Conservation (phyloP, 2,113 vertebrate species). For the Ciconia maguari region DNA sequence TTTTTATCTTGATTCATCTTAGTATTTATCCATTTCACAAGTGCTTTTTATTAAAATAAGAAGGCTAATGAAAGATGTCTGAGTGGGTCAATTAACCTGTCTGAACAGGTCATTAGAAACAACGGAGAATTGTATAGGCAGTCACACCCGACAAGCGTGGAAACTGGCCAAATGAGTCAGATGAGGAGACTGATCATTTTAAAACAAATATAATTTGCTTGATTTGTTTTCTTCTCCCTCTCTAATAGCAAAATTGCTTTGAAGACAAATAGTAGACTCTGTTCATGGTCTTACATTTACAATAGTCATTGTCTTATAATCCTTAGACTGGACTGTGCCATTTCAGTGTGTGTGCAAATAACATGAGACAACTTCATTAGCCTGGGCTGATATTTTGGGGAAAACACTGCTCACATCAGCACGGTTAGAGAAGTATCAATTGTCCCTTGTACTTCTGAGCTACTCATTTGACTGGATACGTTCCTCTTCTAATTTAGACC, state of each 20-base stretch:
- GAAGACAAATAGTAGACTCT: constrained; percentile 33
- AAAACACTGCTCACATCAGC: neutral
- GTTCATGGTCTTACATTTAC: constrained; percentile 33
- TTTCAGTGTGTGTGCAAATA: neutral
- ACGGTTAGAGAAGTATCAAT: neutral
- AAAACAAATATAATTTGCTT: constrained; percentile 64
- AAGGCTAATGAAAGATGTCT: constrained; percentile 50
- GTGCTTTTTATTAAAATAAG: constrained; percentile 62
- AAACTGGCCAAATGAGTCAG: constrained; percentile 15
- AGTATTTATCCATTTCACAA: constrained; percentile 28
- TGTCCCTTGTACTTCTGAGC: neutral
- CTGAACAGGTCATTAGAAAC: constrained; percentile 45
- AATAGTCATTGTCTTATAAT: constrained; percentile 1
- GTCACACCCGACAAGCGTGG: neutral
- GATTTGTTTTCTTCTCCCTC: constrained; percentile 46
- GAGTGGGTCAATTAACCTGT: constrained; percentile 57
- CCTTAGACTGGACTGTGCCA: neutral
- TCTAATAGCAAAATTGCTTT: constrained; percentile 44
- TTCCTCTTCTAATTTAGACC: neutral
- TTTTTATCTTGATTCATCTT: constrained; percentile 57
- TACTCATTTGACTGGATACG: neutral
- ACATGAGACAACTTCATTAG: neutral
- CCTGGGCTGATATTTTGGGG: neutral
- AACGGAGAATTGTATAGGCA: constrained; percentile 6
- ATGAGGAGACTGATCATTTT: constrained; percentile 32